Evolutionary conservation across 53 echinoderm and acorn worm genomes (phyloP).

Genomic region (Luidia sarsii): DNA sequence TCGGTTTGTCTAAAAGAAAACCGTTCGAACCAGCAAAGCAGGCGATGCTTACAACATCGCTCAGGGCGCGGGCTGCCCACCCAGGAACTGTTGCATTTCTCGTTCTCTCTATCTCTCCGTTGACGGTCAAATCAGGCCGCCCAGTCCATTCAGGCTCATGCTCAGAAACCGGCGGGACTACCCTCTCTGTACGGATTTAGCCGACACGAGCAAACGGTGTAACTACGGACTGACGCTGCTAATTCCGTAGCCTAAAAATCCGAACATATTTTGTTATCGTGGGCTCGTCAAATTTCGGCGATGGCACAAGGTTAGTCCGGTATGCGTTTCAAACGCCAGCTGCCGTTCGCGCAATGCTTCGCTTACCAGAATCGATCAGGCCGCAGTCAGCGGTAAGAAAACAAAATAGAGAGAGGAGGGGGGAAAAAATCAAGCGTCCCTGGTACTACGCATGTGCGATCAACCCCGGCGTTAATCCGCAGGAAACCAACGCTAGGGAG

Average conservation of each 20-base stretch:
- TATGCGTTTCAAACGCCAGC: constrained; percentile 5
- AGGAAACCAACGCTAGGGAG: constrained; percentile 17
- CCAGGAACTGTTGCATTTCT: constrained; percentile 35
- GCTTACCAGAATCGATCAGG: constrained; percentile 13
- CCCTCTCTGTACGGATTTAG: no score
- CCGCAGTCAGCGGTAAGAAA: not conserved
- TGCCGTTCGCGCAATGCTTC: constrained; percentile 26
- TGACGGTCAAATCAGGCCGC: not conserved
- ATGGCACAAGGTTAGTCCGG: no score
- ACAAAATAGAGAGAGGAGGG: no score
- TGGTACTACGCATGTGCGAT: constrained; percentile 20
- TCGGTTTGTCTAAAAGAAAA: not conserved
- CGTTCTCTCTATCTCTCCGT: not conserved
- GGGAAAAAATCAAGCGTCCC: constrained; percentile 23
- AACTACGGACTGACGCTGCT: no score
- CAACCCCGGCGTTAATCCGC: not conserved
- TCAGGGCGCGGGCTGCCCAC: not conserved
- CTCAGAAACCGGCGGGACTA: no score
- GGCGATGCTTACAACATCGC: constrained; percentile 23
- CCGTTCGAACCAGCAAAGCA: constrained; percentile 37
- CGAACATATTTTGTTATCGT: constrained; percentile 25
- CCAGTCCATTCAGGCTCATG: not conserved
- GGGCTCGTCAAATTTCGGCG: not conserved
- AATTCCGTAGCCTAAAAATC: not conserved
- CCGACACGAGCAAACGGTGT: no score